Evolutionary conservation across 2,888 invertebrate genomes (phyloP), one percentile per base, ranked within the genome.

Genomic region (Drosophila pseudotalamancana): DNA sequence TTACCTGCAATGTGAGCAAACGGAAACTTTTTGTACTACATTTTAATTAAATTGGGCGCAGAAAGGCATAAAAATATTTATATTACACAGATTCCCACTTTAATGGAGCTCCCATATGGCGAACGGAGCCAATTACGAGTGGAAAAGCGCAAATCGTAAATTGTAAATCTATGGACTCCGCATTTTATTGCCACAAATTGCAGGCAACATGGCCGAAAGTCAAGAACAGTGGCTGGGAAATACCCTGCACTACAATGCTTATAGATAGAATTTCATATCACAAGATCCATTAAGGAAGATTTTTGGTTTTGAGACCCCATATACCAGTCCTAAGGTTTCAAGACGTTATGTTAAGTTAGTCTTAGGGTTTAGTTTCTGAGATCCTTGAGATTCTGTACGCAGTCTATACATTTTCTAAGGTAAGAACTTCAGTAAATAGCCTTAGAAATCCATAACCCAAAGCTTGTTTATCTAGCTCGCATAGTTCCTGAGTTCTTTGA

Each of bases 71-170:
- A 64, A 50, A 51, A 62, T 34, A 18, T 65, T 32, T 42, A 55
- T 57, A 55, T 62, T 56, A 34, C 61, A 32, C 43, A 27, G 42
- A 35, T 27, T 34, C 50, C 14, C 34, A 39, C 27, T 75, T 75
- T 75, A 63, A 74, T 74, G 63, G 40, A 21, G 48, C 49, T 42
- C 27, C 51, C 73, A 75, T 63, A 27, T 73, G 73, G 43, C 62
- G 53, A 60, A 39, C 46, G 25, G 43, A 42, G 59, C 77, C 86
- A 81, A 85, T 81, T 81, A 80, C 50, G 46, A 27, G 42, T 32
- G 40, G 46, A 60, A 77, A 76, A 76, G 63, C 83, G 53, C 60
- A 72, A 81, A 85, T 78, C 62, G 72, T 63, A 61, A 72, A 80
- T 68, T 59, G 65, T 59, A 54, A 63, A 71, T 69, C 68, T 66